Evolutionary conservation across 2,797 vertebrate species (phyloP).

Genomic region (Onychomys leucogaster): DNA sequence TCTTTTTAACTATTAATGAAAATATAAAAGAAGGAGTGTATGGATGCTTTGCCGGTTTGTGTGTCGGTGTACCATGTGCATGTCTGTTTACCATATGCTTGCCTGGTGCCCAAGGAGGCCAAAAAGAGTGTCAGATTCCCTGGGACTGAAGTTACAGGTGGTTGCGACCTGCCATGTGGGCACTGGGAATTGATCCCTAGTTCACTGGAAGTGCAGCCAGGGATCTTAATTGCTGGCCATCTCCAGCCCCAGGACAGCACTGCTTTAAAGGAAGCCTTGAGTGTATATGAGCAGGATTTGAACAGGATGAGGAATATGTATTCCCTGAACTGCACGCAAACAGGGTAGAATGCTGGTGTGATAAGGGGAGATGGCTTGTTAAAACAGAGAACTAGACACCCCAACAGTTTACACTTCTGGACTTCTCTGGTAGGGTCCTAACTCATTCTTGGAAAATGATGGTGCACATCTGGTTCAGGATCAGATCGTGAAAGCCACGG

Average conservation of each 20-base stretch:
- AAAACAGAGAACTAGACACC: not conserved
- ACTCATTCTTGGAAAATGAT: not conserved
- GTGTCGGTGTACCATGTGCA: not conserved
- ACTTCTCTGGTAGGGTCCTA: not conserved
- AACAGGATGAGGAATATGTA: not conserved
- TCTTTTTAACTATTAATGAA: slow-evolving; percentile 45
- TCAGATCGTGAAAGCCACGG: not conserved
- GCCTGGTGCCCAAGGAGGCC: not conserved
- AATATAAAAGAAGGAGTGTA: slow-evolving; percentile 72
- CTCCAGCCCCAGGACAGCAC: not conserved
- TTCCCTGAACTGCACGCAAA: not conserved
- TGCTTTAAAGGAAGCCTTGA: not conserved
- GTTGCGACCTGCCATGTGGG: not conserved
- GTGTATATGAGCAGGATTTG: not conserved
- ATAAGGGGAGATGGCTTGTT: not conserved
- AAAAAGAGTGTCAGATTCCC: not conserved
- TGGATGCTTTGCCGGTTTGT: not conserved
- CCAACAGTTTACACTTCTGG: not conserved
- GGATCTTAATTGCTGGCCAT: not conserved
- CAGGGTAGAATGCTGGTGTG: not conserved
- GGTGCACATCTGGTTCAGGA: not conserved
- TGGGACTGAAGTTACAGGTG: not conserved
- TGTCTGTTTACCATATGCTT: not conserved
- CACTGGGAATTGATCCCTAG: not conserved
- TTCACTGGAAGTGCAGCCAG: not conserved